Conservation (phyloP, 2,888 invertebrate genomes). For the Deilephila elpenor region DNA sequence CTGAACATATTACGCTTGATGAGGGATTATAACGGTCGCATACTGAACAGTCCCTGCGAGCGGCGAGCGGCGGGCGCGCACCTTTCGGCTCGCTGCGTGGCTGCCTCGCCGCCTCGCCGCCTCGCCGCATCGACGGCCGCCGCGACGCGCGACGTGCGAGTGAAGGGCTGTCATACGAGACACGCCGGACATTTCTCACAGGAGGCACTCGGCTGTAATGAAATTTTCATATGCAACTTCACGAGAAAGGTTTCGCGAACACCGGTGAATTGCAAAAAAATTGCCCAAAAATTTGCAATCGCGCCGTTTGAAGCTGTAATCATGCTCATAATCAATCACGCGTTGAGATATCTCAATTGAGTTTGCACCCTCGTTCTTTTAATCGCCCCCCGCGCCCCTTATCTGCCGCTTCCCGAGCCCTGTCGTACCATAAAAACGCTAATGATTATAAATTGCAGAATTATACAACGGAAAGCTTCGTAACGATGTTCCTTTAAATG, state of each 20-base stretch:
- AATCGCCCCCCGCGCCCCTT: slow-evolving; percentile 41
- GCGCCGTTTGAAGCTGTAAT: slow-evolving; percentile 67
- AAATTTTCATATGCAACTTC: slow-evolving; percentile 61
- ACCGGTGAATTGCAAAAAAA: slow-evolving; percentile 55
- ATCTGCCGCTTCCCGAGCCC: slow-evolving; percentile 49
- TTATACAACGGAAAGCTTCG: slow-evolving; percentile 69
- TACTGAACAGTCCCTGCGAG: slow-evolving; percentile 63
- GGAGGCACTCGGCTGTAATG: slow-evolving; percentile 68
- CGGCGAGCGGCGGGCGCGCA: slow-evolving; percentile 44
- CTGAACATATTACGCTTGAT: slow-evolving; percentile 74
- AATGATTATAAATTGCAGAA: slow-evolving; percentile 80
- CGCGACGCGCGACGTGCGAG: slow-evolving; percentile 48
- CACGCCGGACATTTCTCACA: slow-evolving; percentile 73
- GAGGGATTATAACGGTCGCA: slow-evolving; percentile 80
- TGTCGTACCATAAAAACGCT: slow-evolving; percentile 67
- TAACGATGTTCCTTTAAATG: slow-evolving; percentile 52
- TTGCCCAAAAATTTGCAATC: slow-evolving; percentile 66
- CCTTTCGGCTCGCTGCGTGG: slow-evolving; percentile 57
- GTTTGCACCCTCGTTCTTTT: slow-evolving; percentile 64
- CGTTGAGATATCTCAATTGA: slow-evolving; percentile 79
- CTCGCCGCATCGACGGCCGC: neutral
- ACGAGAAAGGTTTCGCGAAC: slow-evolving; percentile 58
- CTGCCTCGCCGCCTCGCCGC: neutral
- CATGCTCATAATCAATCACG: slow-evolving; percentile 77
- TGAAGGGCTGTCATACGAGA: slow-evolving; percentile 81